Evolutionary conservation across 2,797 vertebrate genomes (phyloP).

Genomic region (Tapirus indicus): DNA sequence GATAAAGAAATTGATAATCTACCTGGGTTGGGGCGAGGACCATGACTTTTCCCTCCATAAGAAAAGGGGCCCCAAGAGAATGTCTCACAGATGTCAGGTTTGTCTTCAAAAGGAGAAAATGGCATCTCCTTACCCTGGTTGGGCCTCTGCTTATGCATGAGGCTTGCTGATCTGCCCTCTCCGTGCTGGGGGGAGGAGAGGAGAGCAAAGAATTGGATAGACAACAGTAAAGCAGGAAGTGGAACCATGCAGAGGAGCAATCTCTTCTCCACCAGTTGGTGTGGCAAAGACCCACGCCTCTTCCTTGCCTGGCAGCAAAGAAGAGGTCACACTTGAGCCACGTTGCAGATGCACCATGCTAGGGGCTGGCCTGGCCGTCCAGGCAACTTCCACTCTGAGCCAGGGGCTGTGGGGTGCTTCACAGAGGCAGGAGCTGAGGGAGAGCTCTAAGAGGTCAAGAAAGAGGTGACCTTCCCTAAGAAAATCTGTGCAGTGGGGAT

Average conservation of each 20-base stretch:
- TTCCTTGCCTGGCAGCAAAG: not conserved
- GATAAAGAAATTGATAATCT: not conserved
- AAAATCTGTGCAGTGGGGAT: not conserved
- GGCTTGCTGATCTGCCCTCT: not conserved
- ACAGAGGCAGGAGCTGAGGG: not conserved
- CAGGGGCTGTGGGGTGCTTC: not conserved
- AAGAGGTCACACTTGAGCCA: not conserved
- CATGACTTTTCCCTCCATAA: not conserved
- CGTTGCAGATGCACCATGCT: rapidly evolving
- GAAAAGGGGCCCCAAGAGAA: not conserved
- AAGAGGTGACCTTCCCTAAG: not conserved
- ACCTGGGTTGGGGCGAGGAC: not conserved
- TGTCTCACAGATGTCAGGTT: not conserved
- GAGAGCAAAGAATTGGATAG: not conserved
- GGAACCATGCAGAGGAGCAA: not conserved
- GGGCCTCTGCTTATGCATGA: not conserved
- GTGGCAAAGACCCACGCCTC: rapidly evolving
- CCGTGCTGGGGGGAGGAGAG: rapidly evolving
- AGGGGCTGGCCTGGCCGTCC: not conserved
- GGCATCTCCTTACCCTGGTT: rapidly evolving
- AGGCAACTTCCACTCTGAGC: not conserved
- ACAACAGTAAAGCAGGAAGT: not conserved
- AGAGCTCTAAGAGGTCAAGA: not conserved
- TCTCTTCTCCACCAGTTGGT: no score
- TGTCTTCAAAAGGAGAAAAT: not conserved